A percentile compares a stretch with the other conserved stretches of the same genome.
phyloP scores from a whole-genome alignment of 1,140 invertebrate species.

The Harlomillsia oculata region DNA sequence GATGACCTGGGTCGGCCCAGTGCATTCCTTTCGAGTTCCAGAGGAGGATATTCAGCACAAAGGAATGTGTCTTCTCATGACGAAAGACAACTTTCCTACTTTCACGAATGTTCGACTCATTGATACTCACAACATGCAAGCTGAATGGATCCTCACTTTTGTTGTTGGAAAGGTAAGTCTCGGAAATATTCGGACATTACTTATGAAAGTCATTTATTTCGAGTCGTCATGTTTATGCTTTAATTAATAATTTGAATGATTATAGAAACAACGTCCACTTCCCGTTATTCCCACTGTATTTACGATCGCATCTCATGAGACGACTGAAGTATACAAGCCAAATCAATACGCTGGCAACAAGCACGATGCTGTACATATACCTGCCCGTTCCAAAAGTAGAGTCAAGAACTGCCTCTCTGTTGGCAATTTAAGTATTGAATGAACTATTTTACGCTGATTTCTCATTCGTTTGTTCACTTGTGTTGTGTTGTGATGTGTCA shows the following conservation, averaged over 20 bases:
- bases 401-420: too few relatives aligned
- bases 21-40: background rate
- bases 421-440: too few relatives aligned
- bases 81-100: background rate
- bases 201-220: too few relatives aligned
- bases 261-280: slow-evolving; percentile 2
- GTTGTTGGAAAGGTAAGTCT: background rate
- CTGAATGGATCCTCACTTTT: background rate
- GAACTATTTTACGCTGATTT: too few relatives aligned
- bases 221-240: too few relatives aligned
- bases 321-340: too few relatives aligned
- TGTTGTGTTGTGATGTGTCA: too few relatives aligned
- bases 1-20: slow-evolving; percentile 1
- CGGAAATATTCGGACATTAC: background rate
- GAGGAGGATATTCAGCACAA: background rate
- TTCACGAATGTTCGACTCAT: slow-evolving; percentile 4
- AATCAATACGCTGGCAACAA: too few relatives aligned
- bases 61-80: slow-evolving; percentile 1
- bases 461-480: too few relatives aligned
- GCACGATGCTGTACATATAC: too few relatives aligned
- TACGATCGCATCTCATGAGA: too few relatives aligned
- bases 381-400: too few relatives aligned
- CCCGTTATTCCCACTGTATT: slow-evolving; percentile 1
- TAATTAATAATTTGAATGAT: background rate
- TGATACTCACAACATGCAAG: background rate